Evolutionary conservation across 2,888 invertebrate genomes (phyloP), one percentile per base, ranked within the genome.

Genomic region (Salticus scenicus): DNA sequence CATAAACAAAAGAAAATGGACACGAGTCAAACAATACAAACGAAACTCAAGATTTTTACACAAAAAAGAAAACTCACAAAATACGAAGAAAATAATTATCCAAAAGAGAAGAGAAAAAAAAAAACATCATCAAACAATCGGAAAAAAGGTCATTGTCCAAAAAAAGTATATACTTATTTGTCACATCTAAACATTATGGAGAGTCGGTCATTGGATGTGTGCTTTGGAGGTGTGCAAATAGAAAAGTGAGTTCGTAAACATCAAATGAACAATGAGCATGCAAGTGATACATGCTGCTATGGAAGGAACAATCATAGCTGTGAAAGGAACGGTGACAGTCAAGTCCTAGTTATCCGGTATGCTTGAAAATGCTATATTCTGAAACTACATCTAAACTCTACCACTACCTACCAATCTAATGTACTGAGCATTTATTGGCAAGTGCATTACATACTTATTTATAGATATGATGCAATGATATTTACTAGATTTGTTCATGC

Each of bases 1-100:
- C 30, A 64, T 73, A 67, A 82, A 77, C 20, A 51, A 33, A 71
- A 27, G 63, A 72, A 83, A 76, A 77, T n/a, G 57, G 57, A 77
- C 17, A 80, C 80, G 80, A 67, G 20, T 69, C 37, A 83, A 83
- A 83, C 71, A 73, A 83, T 83, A 83, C 37, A 72, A 82, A 81
- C 74, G 63, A 31, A 79, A 74, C 75, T 51, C 64, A 77, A 77
- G 72, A 77, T 69, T 72, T 8, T 28, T 63, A 73, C 67, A 77
- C 67, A 69, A 83, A 83, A 83, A 83, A 42, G 41, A 70, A 83
- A 67, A 67, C n/a, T 67, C 77, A 83, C 83, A 83, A 83, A 83
- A 83, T 57, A 67, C 51, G 83, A 83, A 64, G 67, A 83, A 83
- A 83, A 77, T 77, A 83, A 77, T 76, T 57, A 83, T 77, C 73